Percentiles rank a stretch among this genome's conserved stretches.
Evolutionary conservation across 2,113 vertebrate species (phyloP).

Genomic region (Chauna torquata): DNA sequence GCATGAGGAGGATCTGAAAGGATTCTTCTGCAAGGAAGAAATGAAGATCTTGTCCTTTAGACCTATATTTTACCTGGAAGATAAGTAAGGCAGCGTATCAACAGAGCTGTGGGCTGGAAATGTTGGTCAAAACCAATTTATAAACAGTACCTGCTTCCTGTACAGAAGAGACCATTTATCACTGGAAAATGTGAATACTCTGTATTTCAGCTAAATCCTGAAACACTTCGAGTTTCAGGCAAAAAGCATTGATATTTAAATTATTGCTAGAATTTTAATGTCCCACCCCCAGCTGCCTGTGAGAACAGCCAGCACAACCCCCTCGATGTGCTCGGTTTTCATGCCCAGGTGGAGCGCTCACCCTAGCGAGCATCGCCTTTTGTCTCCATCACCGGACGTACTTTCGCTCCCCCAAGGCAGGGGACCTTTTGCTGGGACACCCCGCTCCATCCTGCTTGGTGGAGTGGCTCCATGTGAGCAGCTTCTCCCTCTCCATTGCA

Average conservation of each 20-base stretch:
- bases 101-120: neutral
- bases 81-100: neutral
- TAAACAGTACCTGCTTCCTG: neutral
- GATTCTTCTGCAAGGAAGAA: neutral
- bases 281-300: neutral
- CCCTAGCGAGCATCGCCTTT: fast-evolving
- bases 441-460: fast-evolving
- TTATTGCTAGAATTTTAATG: neutral
- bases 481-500: fast-evolving
- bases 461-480: neutral
- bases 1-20: neutral
- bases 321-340: fast-evolving
- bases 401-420: neutral
- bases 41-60: neutral
- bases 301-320: neutral
- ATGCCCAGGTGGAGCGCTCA: fast-evolving
- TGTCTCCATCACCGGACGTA: neutral
- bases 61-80: neutral
- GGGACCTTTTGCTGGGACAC: neutral
- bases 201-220: neutral
- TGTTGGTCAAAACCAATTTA: neutral
- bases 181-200: neutral
- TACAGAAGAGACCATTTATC: neutral
- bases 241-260: neutral
- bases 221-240: neutral